phyloP scores from a whole-genome alignment of 2,888 invertebrate genomes.

The Drosophila formosana region DNA sequence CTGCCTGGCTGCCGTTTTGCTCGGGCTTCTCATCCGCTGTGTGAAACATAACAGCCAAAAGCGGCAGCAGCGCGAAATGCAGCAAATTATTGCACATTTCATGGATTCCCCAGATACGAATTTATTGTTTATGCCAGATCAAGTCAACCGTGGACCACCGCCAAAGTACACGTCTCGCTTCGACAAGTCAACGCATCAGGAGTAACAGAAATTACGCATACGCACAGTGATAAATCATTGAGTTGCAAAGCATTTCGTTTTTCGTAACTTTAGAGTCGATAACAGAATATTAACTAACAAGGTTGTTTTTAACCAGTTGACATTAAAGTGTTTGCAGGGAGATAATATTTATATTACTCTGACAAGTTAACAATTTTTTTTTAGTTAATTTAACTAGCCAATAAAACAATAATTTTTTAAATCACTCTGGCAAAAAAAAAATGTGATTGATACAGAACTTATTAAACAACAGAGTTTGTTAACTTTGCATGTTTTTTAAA shows the following conservation, averaged over 20 bases:
- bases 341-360: no score
- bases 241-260: not conserved
- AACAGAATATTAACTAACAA: no score
- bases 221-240: not conserved
- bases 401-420: no score
- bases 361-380: no score
- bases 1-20: not conserved
- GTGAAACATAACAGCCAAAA: not conserved
- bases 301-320: no score
- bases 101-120: not conserved
- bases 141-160: constrained; percentile 2
- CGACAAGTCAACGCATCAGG: not conserved
- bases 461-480: no score
- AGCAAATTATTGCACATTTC: not conserved
- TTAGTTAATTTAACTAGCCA: no score
- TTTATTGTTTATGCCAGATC: not conserved
- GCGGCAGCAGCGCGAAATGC: not conserved
- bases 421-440: no score
- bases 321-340: no score
- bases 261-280: no score
- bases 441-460: no score
- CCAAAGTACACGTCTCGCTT: constrained; percentile 7
- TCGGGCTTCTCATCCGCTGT: not conserved
- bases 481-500: no score
- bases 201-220: not conserved